Evolutionary conservation across 2,797 vertebrate species (phyloP), one percentile per base, ranked within the genome.

Genomic region (Acrossocheilus fasciatus): DNA sequence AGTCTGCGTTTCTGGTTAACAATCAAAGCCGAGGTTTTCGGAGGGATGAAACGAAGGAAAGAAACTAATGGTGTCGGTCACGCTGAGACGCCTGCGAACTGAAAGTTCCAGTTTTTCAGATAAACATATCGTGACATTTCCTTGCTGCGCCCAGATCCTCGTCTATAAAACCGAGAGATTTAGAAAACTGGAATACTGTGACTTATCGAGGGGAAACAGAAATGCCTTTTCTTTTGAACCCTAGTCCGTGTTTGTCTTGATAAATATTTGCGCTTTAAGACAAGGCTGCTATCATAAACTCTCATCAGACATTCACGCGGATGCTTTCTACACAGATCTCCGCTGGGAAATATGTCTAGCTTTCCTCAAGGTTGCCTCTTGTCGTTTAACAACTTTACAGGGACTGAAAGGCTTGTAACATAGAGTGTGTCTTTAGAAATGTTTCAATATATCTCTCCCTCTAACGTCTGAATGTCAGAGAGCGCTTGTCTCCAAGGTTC

Each of bases 121-220:
- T 86, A 81, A 81, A 81, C 41, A 18, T 64, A 75, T 26, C 6
- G 10, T 66, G 77, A 81, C 69, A 81, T 74, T 79, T 81, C 43
- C 68, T 86, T 39, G 69, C 69, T 64, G 68, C 66, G 69, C 36
- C 39, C 39, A 43, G 68, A 81, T 81, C 23, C 20, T 12, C 20
- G 17, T 54, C 68, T 73, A 4, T 18, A 50, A 36, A 72, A 26
- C 17, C 2, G 8, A 70, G 15, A 72, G 50, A 66, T 85, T 57
- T 18, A 18, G 57, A 18, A 66, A 75, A 74, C 30, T 47, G 36
- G 30, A 74, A 50, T 11, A 59, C 52, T 23, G 78, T 26, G 41
- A 73, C 84, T 86, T 86, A 86, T 86, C 84, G 57, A 81, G 77
- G 54, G 57, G 50, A 47, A 86, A 50, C 74, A 72, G 83, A 88